Percentiles rank a stretch among this genome's conserved stretches.
Conservation (phyloP, 2,888 invertebrate species). For the Operophtera brumata region DNA sequence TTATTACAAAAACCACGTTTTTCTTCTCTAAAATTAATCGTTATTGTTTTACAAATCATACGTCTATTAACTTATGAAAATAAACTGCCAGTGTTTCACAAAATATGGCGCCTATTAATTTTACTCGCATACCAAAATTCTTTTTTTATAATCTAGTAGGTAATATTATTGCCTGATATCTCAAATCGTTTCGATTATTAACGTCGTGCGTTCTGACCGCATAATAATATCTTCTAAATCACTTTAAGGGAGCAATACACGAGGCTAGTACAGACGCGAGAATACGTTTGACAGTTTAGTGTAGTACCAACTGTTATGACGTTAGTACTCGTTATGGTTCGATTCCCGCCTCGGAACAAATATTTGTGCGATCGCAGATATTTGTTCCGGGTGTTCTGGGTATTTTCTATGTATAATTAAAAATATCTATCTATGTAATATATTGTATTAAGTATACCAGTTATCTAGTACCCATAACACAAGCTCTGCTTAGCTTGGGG, state of each 20-base stretch:
- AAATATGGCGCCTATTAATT: conserved; percentile 36
- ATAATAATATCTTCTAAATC: conserved; percentile 49
- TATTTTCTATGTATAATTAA: too few relatives aligned
- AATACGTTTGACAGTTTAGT: too few relatives aligned
- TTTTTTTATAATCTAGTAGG: conserved; percentile 42
- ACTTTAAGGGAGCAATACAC: conserved; percentile 23
- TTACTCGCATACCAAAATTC: conserved; percentile 34
- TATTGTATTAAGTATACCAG: too few relatives aligned
- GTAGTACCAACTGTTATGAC: too few relatives aligned
- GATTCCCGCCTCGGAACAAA: too few relatives aligned
- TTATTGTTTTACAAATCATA: conserved; percentile 21
- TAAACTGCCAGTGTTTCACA: conserved; percentile 31
- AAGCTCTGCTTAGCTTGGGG: too few relatives aligned
- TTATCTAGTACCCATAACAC: too few relatives aligned
- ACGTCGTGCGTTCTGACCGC: conserved; percentile 41
- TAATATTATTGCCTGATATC: conserved; percentile 46
- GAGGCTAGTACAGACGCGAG: conserved; percentile 1
- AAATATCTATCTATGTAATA: too few relatives aligned
- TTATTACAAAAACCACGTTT: background rate
- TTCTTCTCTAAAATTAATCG: background rate
- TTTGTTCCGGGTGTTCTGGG: too few relatives aligned
- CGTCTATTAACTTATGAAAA: conserved; percentile 28
- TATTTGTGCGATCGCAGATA: too few relatives aligned
- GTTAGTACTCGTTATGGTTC: too few relatives aligned
- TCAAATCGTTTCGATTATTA: conserved; percentile 43